These are phyloP conservation scores for Epiblema foenella DNA, from an alignment of 2,888 invertebrate species.

Conservation along the genomic window DNA sequence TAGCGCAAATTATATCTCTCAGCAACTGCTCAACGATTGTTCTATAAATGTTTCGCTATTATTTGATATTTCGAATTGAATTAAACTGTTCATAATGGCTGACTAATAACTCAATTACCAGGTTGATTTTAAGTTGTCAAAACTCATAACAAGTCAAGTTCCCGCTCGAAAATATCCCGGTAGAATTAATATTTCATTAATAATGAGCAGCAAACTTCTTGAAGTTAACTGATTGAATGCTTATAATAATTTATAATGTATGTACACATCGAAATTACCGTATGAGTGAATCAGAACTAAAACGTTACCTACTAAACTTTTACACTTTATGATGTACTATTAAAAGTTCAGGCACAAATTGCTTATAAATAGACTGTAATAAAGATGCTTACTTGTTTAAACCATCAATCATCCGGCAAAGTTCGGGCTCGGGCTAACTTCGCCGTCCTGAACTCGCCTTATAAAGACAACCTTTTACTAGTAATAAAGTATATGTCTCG, in stretches of 20 bases:
- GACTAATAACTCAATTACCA: background rate
- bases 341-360: constrained; percentile 31
- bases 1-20: background rate
- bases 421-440: constrained; percentile 32
- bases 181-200: no score
- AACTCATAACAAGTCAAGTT: background rate
- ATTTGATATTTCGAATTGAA: background rate
- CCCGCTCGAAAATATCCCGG: no score
- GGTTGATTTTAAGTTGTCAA: background rate
- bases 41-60: background rate
- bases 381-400: constrained; percentile 44
- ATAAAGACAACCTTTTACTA: constrained; percentile 40
- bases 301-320: constrained; percentile 5
- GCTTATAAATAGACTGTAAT: constrained; percentile 39
- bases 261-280: background rate
- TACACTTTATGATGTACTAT: background rate
- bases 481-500: constrained; percentile 40
- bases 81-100: background rate
- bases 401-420: constrained; percentile 43
- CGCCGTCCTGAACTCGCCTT: constrained; percentile 30
- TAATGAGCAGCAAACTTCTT: no score
- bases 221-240: no score
- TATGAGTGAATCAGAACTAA: constrained; percentile 2
- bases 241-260: no score
- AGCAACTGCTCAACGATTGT: background rate